Percentiles rank a stretch among this genome's conserved stretches.
Conservation (phyloP, 2,113 vertebrate genomes). For the Chunga burmeisteri region DNA sequence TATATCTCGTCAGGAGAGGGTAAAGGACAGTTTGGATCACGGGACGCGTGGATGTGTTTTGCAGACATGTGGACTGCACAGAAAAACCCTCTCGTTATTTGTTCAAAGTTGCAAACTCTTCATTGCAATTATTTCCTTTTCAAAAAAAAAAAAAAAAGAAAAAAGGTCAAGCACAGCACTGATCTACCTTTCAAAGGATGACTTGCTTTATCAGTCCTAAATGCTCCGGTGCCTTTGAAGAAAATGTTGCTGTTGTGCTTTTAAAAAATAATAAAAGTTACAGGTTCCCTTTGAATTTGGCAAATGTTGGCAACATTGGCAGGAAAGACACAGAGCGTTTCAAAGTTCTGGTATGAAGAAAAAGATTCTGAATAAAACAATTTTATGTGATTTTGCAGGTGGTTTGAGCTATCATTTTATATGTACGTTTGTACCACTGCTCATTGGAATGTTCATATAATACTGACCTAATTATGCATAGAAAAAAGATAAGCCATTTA, state of each 20-base stretch:
- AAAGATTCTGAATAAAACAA: constrained; percentile 86
- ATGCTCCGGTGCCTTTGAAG: constrained; percentile 65
- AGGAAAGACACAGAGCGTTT: constrained; percentile 79
- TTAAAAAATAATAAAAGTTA: constrained; percentile 75
- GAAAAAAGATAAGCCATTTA: constrained; percentile 87
- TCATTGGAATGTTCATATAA: constrained; percentile 88
- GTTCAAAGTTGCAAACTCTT: constrained; percentile 67
- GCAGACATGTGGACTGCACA: neutral
- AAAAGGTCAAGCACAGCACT: neutral
- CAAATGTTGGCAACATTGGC: constrained; percentile 76
- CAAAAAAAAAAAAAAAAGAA: neutral
- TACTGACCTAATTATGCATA: constrained; percentile 89
- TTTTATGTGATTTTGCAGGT: constrained; percentile 88
- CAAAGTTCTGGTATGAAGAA: constrained; percentile 80
- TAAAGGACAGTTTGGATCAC: neutral
- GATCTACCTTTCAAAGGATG: constrained; percentile 66
- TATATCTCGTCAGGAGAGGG: neutral
- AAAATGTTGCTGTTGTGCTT: constrained; percentile 46
- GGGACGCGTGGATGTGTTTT: neutral
- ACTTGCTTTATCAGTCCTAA: constrained; percentile 46
- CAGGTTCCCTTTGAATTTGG: constrained; percentile 74
- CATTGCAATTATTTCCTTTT: constrained; percentile 6
- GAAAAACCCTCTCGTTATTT: neutral
- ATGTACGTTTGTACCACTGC: constrained; percentile 85
- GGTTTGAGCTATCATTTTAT: constrained; percentile 88